These are phyloP conservation scores for Leguminivora glycinivorella DNA, from an alignment of 1,140 invertebrate genomes.

Conservation along the genomic window DNA sequence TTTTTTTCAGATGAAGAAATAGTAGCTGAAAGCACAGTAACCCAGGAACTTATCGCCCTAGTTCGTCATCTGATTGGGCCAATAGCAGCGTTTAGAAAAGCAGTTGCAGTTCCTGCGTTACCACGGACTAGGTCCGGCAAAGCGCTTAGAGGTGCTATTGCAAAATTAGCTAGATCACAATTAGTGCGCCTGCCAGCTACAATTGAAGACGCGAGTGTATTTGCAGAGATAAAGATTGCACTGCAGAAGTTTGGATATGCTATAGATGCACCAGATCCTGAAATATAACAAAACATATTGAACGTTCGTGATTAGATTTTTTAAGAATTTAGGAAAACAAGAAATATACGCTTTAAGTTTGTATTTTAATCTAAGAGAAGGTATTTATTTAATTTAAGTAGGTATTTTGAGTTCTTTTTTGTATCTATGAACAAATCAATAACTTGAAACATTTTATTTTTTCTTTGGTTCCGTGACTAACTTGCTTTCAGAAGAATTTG, in stretches of 20 bases:
- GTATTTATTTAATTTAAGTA: conserved; percentile 9
- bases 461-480: no score
- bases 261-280: conserved; percentile 84
- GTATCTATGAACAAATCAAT: not conserved
- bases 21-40: conserved; percentile 62
- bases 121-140: conserved; percentile 91
- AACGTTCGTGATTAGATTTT: not conserved
- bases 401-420: not conserved
- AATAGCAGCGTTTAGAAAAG: conserved; percentile 91
- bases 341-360: not conserved
- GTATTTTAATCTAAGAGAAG: not conserved
- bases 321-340: not conserved
- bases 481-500: no score
- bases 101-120: conserved; percentile 86
- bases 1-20: conserved; percentile 66
- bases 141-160: conserved; percentile 91
- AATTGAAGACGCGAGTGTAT: conserved; percentile 93
- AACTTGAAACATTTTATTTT: no score
- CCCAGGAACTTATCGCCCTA: conserved; percentile 83
- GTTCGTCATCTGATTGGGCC: conserved; percentile 92
- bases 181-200: conserved; percentile 89
- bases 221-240: conserved; percentile 85
- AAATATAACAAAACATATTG: conserved; percentile 40
- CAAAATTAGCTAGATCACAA: conserved; percentile 89
- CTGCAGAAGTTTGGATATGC: conserved; percentile 88